Conservation (phyloP, 2,797 vertebrate genomes). For the Pagetopsis macropterus region DNA sequence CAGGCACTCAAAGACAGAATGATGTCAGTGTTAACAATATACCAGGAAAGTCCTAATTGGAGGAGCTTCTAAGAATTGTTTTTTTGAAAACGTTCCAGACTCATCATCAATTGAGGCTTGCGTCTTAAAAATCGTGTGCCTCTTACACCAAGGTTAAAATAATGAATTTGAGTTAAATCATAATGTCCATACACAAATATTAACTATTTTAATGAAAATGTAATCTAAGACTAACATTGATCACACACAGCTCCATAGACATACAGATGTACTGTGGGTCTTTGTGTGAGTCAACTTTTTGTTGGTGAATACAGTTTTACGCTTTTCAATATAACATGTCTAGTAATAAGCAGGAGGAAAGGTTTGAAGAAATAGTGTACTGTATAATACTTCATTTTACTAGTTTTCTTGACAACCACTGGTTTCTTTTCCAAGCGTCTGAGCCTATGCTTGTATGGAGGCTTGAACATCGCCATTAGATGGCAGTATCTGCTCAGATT, state of each 20-base stretch:
- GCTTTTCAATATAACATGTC: neutral
- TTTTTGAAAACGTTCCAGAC: slow-evolving; percentile 28
- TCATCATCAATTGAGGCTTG: slow-evolving; percentile 17
- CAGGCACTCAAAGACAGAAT: slow-evolving; percentile 49
- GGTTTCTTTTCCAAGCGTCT: neutral
- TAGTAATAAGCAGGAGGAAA: neutral
- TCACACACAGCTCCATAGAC: neutral
- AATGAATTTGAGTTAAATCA: neutral
- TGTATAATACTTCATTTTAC: neutral
- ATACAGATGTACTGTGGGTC: neutral
- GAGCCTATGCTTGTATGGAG: neutral
- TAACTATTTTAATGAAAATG: neutral
- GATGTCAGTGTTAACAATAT: slow-evolving; percentile 54
- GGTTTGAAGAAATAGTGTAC: too few relatives aligned
- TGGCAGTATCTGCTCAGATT: slow-evolving; percentile 63
- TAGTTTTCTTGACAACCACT: neutral
- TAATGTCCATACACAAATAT: too few relatives aligned
- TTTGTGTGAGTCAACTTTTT: neutral
- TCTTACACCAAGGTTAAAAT: neutral
- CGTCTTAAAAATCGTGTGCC: neutral
- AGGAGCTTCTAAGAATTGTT: slow-evolving; percentile 73
- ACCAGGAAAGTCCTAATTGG: slow-evolving; percentile 37
- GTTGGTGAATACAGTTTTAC: neutral
- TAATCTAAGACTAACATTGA: neutral
- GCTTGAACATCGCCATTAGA: slow-evolving; percentile 59